Base-by-base conservation (phyloP, 2,113 vertebrate species). In the Lophochroa leadbeateri region DNA sequence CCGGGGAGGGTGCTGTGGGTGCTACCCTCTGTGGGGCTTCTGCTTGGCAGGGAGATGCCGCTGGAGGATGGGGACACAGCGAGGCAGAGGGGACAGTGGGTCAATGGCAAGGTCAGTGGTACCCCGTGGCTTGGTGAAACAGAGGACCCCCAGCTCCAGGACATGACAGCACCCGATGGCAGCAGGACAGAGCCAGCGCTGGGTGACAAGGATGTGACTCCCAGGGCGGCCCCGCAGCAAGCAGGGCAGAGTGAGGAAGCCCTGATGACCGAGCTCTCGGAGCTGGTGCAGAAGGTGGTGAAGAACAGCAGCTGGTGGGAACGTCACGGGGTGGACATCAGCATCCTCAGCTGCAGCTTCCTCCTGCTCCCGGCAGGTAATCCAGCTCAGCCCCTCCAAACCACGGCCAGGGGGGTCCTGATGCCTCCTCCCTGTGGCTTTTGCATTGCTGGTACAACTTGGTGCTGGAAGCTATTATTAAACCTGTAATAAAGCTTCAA, bases 271-370 rank as follows among this genome's bases (percentile, higher is more conserved):
- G 99, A 99, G 97, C 98, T 99, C 65, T 98, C 97, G 0, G 96
- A 97, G 84, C 97, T 98, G 97, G 99, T 99, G 84, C 98, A 98
- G 97, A 96, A 89, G 68, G 95, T 97, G 86, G 98, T 99, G 98
- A 97, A 94, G 87, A 96, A 96, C 93, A 99, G 99, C 98, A 99
- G 98, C 97, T 99, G 99, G 99, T 99, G 99, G 99, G 99, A 99
- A 91, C 98, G 97, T 94, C 98, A 98, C 37, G 99, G 99, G 2
- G 46, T 98, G 41, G 99, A 99, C 89, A 98, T 98, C 97, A 95
- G 98, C 97, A 98, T 99, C 96, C 98, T 99, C 7, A 72, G 94
- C 17, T 96, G 98, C 64, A 98, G 98, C 23, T 97, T 99, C 78
- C 87, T 98, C 58, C 92, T 97, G 61, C 88, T 99, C 82, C 98